Evolutionary conservation across 2,113 vertebrate species (phyloP).

Genomic region (Anas platyrhynchos): DNA sequence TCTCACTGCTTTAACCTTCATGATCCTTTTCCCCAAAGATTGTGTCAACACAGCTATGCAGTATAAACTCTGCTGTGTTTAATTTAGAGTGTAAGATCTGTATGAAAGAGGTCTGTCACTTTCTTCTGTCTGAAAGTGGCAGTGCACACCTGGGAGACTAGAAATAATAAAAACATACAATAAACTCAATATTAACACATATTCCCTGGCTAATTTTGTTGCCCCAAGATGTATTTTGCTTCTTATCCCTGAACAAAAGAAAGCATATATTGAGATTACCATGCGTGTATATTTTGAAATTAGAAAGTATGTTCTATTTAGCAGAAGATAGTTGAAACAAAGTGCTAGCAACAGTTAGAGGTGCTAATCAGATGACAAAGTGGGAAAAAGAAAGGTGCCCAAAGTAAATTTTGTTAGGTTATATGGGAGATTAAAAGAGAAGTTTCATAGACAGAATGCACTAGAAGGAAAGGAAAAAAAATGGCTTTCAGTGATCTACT

Average conservation of each 20-base stretch:
- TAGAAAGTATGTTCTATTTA: not conserved
- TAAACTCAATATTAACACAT: not conserved
- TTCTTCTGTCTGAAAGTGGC: not conserved
- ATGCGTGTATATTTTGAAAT: not conserved
- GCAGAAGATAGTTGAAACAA: not conserved
- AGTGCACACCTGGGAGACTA: not conserved
- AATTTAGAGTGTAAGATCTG: not conserved
- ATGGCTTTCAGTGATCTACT: not conserved
- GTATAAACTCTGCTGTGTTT: not conserved
- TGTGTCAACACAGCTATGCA: not conserved
- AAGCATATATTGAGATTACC: not conserved
- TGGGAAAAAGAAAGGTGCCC: not conserved
- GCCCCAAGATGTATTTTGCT: not conserved
- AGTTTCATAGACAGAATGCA: not conserved
- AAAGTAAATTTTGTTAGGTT: not conserved
- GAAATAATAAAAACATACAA: not conserved
- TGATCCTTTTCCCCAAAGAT: not conserved
- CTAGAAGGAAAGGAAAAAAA: not conserved
- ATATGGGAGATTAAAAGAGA: not conserved
- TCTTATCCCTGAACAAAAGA: not conserved
- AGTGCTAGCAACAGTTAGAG: not conserved
- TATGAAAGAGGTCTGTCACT: not conserved
- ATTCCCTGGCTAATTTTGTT: not conserved
- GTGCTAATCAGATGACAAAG: not conserved
- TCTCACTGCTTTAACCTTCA: not conserved